These are phyloP conservation scores for Saguinus imperator DNA, from an alignment of 2,113 vertebrate genomes.

Conservation along the genomic window DNA sequence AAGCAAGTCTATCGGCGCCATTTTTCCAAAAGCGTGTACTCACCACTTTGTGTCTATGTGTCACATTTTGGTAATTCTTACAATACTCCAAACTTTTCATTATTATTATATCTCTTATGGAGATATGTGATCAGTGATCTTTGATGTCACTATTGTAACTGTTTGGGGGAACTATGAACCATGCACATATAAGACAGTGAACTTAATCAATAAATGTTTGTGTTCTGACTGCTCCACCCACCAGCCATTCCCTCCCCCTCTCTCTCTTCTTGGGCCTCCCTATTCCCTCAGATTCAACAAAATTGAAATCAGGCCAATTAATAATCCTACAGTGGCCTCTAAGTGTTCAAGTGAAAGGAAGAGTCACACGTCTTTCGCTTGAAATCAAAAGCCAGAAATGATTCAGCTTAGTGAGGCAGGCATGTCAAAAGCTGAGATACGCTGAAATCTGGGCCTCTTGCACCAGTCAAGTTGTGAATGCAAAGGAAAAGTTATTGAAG, in stretches of 20 bases:
- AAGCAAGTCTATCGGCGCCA: neutral
- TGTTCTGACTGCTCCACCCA: neutral
- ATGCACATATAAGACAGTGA: neutral
- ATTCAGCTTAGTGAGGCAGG: neutral
- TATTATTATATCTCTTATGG: neutral
- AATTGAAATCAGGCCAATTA: neutral
- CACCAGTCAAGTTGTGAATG: neutral
- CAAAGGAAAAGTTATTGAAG: neutral
- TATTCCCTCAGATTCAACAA: neutral
- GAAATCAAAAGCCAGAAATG: neutral
- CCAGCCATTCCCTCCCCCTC: neutral
- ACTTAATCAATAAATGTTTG: neutral
- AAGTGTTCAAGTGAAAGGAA: neutral
- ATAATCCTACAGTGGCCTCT: neutral
- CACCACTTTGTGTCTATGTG: neutral
- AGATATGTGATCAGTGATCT: neutral
- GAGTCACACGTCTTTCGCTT: neutral
- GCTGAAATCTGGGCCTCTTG: neutral
- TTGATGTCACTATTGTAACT: neutral
- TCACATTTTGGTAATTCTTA: neutral
- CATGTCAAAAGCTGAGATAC: neutral
- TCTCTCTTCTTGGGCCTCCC: neutral
- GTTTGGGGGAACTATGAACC: neutral
- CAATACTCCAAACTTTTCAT: neutral
- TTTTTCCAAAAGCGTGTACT: neutral